phyloP scores from a whole-genome alignment of 2,113 vertebrate species.

The Sphyrna mokarran region DNA sequence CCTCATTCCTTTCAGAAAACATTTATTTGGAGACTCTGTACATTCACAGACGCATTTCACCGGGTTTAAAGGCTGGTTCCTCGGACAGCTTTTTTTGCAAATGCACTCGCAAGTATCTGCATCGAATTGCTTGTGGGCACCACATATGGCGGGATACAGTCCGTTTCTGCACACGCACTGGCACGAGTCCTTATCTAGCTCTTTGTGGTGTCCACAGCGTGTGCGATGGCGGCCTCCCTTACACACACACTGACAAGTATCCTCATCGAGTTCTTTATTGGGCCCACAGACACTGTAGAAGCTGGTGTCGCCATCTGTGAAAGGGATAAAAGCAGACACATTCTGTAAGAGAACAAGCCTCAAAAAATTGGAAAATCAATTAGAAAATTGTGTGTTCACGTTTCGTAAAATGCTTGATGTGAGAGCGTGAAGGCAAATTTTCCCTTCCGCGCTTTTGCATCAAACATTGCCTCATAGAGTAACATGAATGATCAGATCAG shows the following conservation, averaged over 20 bases:
- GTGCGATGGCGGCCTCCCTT: constrained; percentile 53
- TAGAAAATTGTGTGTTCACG: not conserved
- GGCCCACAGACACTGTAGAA: constrained; percentile 72
- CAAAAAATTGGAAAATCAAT: not conserved
- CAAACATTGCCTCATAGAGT: not conserved
- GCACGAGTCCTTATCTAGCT: constrained; percentile 74
- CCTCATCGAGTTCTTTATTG: constrained; percentile 80
- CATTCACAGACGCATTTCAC: constrained; percentile 85
- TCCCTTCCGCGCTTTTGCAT: not conserved
- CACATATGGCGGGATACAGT: constrained; percentile 58
- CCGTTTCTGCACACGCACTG: constrained; percentile 78
- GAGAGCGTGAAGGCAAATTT: not conserved
- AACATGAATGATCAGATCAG: not conserved
- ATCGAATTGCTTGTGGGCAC: constrained; percentile 71
- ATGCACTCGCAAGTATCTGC: constrained; percentile 78
- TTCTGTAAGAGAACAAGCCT: not conserved
- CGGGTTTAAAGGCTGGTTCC: constrained; percentile 77
- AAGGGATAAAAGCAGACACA: not conserved
- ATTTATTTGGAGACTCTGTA: constrained; percentile 81
- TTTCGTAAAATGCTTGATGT: not conserved
- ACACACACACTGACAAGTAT: constrained; percentile 86
- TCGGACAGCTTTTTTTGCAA: constrained; percentile 76
- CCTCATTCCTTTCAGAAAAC: constrained; percentile 81
- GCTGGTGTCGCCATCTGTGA: constrained; percentile 40
- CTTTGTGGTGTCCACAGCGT: constrained; percentile 71